phyloP scores from a whole-genome alignment of 2,797 vertebrate species.

The Toxotes lorentzi region DNA sequence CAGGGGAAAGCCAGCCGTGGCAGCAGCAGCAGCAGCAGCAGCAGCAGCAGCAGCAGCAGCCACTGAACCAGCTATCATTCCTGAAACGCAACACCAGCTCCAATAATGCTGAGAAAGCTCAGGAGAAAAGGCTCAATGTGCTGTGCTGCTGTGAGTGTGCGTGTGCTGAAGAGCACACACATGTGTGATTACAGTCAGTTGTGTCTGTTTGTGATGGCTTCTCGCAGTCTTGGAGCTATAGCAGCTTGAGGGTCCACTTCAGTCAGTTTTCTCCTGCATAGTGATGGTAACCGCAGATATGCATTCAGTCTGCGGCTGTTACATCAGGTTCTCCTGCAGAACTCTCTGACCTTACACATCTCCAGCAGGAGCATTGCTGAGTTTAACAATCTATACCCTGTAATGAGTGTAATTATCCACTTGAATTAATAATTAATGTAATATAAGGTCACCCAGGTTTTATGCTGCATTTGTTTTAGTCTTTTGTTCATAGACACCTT shows the following conservation, averaged over 20 bases:
- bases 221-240: slow-evolving; percentile 22
- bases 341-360: slow-evolving; percentile 31
- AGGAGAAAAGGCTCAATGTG: slow-evolving; percentile 41
- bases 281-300: slow-evolving; percentile 40
- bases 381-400: slow-evolving; percentile 31
- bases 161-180: slow-evolving; percentile 15
- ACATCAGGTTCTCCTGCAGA: slow-evolving; percentile 44
- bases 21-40: slow-evolving; percentile 24
- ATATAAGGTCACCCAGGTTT: slow-evolving; percentile 43
- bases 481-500: slow-evolving; percentile 13
- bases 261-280: slow-evolving; percentile 40
- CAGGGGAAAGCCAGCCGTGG: slow-evolving; percentile 58
- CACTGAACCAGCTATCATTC: slow-evolving; percentile 58
- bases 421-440: slow-evolving; percentile 60
- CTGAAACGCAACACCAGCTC: slow-evolving; percentile 81
- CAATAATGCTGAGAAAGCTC: slow-evolving; percentile 78
- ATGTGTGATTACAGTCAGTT: slow-evolving; percentile 8
- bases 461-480: slow-evolving; percentile 26
- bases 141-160: slow-evolving; percentile 23
- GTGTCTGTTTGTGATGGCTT: slow-evolving; percentile 42
- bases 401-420: slow-evolving; percentile 56
- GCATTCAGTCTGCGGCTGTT: slow-evolving; percentile 30
- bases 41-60: slow-evolving; percentile 26
- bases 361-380: slow-evolving; percentile 44
- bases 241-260: slow-evolving; percentile 55